A percentile compares a stretch with the other conserved stretches of the same genome.
Evolutionary conservation across 2,797 vertebrate genomes (phyloP).

Genomic region (Chaetophractus vellerosus): DNA sequence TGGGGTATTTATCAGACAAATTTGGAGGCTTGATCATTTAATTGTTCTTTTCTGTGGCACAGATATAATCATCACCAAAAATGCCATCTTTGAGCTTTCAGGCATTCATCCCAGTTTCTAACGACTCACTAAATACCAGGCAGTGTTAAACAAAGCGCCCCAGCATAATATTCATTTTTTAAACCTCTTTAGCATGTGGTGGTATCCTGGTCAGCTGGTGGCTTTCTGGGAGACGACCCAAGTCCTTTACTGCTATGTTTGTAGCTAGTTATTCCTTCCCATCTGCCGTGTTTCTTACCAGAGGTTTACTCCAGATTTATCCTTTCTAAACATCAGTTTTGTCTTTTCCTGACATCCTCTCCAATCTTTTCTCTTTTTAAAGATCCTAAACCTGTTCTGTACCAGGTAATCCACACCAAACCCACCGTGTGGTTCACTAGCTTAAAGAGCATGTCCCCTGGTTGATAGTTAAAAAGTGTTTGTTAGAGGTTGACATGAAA

Average conservation of each 20-base stretch:
- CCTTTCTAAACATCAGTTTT: not conserved
- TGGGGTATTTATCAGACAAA: not conserved
- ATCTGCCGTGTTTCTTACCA: not conserved
- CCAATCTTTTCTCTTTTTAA: not conserved
- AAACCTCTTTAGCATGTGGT: not conserved
- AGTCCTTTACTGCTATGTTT: not conserved
- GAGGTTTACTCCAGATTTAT: not conserved
- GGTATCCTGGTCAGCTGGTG: not conserved
- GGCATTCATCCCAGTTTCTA: not conserved
- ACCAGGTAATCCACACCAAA: accelerated
- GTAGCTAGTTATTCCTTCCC: not conserved
- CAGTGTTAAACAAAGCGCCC: not conserved
- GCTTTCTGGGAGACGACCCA: not conserved
- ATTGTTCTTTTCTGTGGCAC: constrained; percentile 13
- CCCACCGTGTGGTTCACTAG: too few relatives aligned
- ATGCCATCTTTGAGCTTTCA: not conserved
- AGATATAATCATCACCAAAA: not conserved
- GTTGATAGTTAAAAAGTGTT: not conserved
- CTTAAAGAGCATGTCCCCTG: not conserved
- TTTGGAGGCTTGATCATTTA: not conserved
- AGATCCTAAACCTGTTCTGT: not conserved
- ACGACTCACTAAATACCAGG: not conserved
- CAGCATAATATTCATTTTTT: not conserved
- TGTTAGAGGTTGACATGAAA: not conserved
- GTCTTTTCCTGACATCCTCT: not conserved